Evolutionary conservation across 1,140 invertebrate species (phyloP).

Genomic region (Zophobas morio): DNA sequence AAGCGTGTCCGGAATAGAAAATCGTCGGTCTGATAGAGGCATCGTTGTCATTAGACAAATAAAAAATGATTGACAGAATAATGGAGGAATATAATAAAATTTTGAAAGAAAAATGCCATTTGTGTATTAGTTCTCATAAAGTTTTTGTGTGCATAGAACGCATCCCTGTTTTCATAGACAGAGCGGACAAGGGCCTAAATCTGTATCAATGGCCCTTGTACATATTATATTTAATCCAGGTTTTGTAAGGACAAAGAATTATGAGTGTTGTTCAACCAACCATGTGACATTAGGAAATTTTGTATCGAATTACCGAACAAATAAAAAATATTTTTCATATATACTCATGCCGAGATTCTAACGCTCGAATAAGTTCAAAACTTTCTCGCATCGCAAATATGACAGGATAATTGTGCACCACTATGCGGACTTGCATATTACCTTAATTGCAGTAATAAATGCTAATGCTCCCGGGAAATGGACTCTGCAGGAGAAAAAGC

Average conservation of each 20-base stretch:
- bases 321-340: conserved; percentile 51
- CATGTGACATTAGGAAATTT: conserved; percentile 60
- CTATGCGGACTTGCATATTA: conserved; percentile 13
- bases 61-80: conserved; percentile 61
- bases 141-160: conserved; percentile 44
- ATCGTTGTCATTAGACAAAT: conserved; percentile 43
- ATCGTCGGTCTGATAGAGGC: conserved; percentile 15
- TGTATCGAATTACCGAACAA: conserved; percentile 59
- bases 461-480: conserved; percentile 1
- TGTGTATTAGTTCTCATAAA: conserved; percentile 46
- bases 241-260: conserved; percentile 56
- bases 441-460: conserved; percentile 33
- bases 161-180: conserved; percentile 57
- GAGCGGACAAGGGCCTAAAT: conserved; percentile 59
- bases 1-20: conserved; percentile 20
- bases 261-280: conserved; percentile 58
- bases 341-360: conserved; percentile 25
- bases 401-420: conserved; percentile 33
- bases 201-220: conserved; percentile 61
- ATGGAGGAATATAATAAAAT: conserved; percentile 60
- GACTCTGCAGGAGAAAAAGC: background rate
- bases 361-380: conserved; percentile 37
- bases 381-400: conserved; percentile 39
- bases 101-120: conserved; percentile 48
- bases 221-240: conserved; percentile 56